Percentiles rank a stretch among this genome's conserved stretches.
These are phyloP conservation scores for Mamestra configurata DNA, from an alignment of 1,140 invertebrate genomes.

Conservation along the genomic window DNA sequence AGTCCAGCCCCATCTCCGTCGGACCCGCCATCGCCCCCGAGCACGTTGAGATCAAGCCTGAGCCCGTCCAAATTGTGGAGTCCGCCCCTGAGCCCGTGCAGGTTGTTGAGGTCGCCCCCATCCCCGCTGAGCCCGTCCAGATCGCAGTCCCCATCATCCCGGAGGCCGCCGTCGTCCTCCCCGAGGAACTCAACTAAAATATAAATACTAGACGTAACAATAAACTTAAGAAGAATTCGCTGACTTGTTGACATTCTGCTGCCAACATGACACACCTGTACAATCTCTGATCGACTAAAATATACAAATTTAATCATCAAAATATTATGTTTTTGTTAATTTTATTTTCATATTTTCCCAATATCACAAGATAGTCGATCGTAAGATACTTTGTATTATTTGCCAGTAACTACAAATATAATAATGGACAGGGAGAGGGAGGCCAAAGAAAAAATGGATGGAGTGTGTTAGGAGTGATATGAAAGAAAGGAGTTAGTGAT, in stretches of 20 bases:
- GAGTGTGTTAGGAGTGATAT: too few species aligned
- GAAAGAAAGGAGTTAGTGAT: too few species aligned
- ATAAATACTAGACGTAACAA: too few species aligned
- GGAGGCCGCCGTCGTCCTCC: not conserved
- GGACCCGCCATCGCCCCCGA: not conserved
- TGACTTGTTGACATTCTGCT: not conserved
- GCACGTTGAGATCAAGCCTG: not conserved
- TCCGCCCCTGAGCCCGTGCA: conserved; percentile 17
- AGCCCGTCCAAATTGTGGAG: conserved; percentile 39
- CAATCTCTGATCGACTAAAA: not conserved
- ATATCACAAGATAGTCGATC: too few species aligned
- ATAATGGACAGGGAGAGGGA: too few species aligned
- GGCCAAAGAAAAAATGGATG: too few species aligned
- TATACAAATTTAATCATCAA: not conserved
- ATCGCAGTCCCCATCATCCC: not conserved
- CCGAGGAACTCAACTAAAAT: not conserved
- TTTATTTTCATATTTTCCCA: not conserved
- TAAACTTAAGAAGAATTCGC: not conserved
- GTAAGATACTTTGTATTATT: too few species aligned
- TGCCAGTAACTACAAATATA: too few species aligned
- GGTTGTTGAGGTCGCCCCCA: conserved; percentile 33
- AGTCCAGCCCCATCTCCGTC: too few species aligned
- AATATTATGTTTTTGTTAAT: not conserved
- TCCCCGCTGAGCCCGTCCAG: not conserved
- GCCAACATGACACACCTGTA: not conserved